These are phyloP conservation scores for Mormyrus iriodes DNA, from an alignment of 2,113 vertebrate genomes.

Conservation along the genomic window DNA sequence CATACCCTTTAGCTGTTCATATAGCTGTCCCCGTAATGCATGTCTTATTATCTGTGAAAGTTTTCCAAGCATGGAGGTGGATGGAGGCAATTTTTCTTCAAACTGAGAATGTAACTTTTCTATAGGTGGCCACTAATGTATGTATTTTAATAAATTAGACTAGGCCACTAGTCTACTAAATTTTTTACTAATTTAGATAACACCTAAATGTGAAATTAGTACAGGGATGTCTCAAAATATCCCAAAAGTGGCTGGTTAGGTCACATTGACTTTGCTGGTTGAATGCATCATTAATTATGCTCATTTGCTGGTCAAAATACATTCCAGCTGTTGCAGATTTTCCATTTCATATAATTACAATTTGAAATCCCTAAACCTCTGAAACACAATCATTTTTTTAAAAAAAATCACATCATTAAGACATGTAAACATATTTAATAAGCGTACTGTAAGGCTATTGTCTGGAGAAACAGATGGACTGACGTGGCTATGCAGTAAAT, in stretches of 20 bases:
- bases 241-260: neutral
- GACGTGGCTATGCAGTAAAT: neutral
- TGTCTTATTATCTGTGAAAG: neutral
- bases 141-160: neutral
- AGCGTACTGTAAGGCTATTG: neutral
- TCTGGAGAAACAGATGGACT: conserved; percentile 1
- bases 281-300: neutral
- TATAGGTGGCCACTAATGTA: neutral
- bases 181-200: neutral
- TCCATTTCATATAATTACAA: neutral
- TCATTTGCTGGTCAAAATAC: neutral
- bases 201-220: neutral
- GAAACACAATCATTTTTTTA: neutral
- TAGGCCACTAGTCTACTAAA: neutral
- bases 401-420: neutral
- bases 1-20: neutral
- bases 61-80: neutral
- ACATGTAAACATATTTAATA: neutral
- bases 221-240: neutral
- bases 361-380: neutral
- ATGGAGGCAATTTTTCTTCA: neutral
- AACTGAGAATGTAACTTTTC: neutral
- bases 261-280: neutral
- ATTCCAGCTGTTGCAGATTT: neutral
- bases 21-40: neutral